Base-by-base conservation (phyloP, 2,113 vertebrate species). In the Tringa solitaria region DNA sequence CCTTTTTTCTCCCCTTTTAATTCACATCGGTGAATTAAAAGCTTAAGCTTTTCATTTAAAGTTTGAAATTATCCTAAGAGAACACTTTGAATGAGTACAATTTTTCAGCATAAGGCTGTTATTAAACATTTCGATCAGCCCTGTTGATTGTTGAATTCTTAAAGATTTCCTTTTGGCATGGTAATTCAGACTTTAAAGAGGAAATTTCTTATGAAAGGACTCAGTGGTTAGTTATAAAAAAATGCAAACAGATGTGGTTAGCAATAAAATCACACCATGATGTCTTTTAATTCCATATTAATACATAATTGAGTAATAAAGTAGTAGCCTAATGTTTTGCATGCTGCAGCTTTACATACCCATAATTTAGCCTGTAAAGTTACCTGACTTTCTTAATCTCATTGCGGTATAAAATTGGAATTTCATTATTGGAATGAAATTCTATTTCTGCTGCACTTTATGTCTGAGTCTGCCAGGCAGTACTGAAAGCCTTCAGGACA, bases 201-300 rank as follows among this genome's bases (percentile, higher is more conserved):
- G 39, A 95, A 89, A 82, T 93, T 78, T 90, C 67, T 96, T 94
- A 68, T 69, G 79, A 96, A 93, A 86, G 14, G 18, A 54, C 75
- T 86, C 60, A 70, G 63, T 86, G 43, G 79, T 54, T 91, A 65
- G 75, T 73, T 94, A 82, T 96, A 87, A 96, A 97, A 87, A 93
- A 92, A 60, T 46, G 57, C 63, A 96, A 96, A 79, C 94, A 97
- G 87, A 90, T 88, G 73, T 82, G 82, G 63, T 79, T 96, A 88
- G 80, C 73, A 92, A 93, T 96, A 87, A 93, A 96, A 96, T 84
- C 43, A 6, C 78, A 63, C 81, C 22, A 37, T 79, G 69, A 92
- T 77, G 78, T 84, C 84, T 93, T 95, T 94, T 95, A 89, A 96
- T 95, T 96, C 80, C 28, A 68, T 96, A 95, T 96, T 96, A 97